A percentile compares a stretch with the other conserved stretches of the same genome.
These are phyloP conservation scores for Hirtodrosophila duncani DNA, from an alignment of 2,888 invertebrate species.

Conservation along the genomic window DNA sequence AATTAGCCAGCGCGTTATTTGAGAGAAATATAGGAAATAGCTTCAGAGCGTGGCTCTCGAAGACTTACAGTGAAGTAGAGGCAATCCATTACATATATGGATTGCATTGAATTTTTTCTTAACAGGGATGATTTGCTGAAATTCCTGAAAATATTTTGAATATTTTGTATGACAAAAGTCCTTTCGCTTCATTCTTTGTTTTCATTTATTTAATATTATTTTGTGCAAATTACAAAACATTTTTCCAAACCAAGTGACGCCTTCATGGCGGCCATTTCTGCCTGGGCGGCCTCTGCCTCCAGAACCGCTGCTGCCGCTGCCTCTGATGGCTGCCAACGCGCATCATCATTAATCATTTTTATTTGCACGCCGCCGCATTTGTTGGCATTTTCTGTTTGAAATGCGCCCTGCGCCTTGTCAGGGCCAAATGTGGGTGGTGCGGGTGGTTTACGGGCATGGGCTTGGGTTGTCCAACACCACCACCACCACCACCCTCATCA, in stretches of 20 bases:
- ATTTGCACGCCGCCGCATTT: slow-evolving; percentile 74
- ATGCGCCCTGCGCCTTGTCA: slow-evolving; percentile 58
- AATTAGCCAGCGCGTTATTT: too few species aligned
- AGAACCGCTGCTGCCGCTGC: slow-evolving; percentile 20
- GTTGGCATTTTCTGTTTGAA: slow-evolving; percentile 65
- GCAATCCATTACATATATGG: too few species aligned
- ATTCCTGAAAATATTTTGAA: slow-evolving; percentile 8
- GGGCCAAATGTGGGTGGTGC: slow-evolving; percentile 20
- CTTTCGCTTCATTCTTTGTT: slow-evolving; percentile 10
- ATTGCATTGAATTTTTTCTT: not conserved
- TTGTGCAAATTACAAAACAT: slow-evolving; percentile 31
- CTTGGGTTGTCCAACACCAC: slow-evolving; percentile 20
- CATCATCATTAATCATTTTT: slow-evolving; percentile 76
- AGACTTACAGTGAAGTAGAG: too few species aligned
- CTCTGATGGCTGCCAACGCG: slow-evolving; percentile 52
- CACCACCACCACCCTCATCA: slow-evolving; percentile 54
- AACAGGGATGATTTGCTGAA: not conserved
- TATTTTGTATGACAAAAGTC: too few species aligned
- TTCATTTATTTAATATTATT: slow-evolving; percentile 3
- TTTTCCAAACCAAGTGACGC: slow-evolving; percentile 41
- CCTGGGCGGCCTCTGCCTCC: slow-evolving; percentile 5
- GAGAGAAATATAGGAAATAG: too few species aligned
- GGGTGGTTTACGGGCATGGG: slow-evolving; percentile 17
- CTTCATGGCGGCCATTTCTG: slow-evolving; percentile 63
- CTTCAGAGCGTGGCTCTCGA: too few species aligned